A percentile compares a stretch with the other conserved stretches of the same genome.
Conservation (phyloP, 2,888 invertebrate species). For the Adelognathus sp. region DNA sequence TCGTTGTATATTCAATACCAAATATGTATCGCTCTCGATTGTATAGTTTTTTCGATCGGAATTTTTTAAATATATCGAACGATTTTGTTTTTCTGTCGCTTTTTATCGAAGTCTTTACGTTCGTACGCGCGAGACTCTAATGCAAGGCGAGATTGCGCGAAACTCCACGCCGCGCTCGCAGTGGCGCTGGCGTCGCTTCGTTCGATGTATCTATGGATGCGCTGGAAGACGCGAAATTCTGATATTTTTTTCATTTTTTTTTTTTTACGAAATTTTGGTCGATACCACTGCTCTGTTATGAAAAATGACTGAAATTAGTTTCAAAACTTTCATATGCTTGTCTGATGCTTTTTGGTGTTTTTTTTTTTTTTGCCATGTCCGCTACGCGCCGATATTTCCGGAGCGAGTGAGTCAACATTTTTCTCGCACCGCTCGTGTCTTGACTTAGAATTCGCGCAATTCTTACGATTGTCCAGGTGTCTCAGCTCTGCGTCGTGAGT, state of each 20-base stretch:
- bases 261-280: too few relatives aligned
- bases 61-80: not conserved
- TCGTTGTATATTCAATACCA: not conserved
- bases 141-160: conserved; percentile 18
- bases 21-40: not conserved
- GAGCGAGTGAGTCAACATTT: not conserved
- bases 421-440: not conserved
- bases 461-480: not conserved
- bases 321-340: not conserved
- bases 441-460: not conserved
- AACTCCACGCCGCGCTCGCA: conserved; percentile 3
- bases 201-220: not conserved
- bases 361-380: too few relatives aligned
- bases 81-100: not conserved
- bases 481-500: not conserved
- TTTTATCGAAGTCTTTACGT: conserved; percentile 12
- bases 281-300: too few relatives aligned
- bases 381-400: not conserved
- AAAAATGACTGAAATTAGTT: not conserved
- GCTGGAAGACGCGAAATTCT: conserved; percentile 22
- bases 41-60: not conserved
- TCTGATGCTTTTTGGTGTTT: too few relatives aligned
- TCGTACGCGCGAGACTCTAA: conserved; percentile 32
- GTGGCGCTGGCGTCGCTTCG: conserved; percentile 29
- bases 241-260: too few relatives aligned